phyloP scores from a whole-genome alignment of 2,888 invertebrate species.

The Leptinotarsa haldemani region DNA sequence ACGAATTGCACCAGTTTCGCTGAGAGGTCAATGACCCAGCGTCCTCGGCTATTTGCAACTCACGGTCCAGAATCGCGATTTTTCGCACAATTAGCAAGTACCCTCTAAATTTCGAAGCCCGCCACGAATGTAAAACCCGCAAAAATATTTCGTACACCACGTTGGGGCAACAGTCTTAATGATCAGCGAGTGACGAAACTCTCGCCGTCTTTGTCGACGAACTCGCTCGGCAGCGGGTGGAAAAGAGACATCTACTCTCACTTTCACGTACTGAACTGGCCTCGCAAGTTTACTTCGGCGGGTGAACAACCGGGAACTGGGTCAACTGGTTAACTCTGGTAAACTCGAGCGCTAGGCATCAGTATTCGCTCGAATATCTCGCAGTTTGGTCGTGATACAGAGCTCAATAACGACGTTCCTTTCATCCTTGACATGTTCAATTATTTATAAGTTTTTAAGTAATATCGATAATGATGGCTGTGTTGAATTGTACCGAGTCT shows the following conservation, averaged over 20 bases:
- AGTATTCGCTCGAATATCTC: constrained; percentile 71
- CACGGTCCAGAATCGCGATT: constrained; percentile 6
- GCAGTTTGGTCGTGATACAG: constrained; percentile 64
- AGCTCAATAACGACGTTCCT: constrained; percentile 6
- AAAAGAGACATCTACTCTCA: constrained; percentile 68
- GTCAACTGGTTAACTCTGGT: constrained; percentile 78
- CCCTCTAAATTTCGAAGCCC: constrained; percentile 34
- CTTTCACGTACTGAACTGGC: constrained; percentile 73
- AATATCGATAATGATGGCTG: constrained; percentile 62
- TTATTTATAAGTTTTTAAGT: constrained; percentile 29
- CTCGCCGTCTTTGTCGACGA: constrained; percentile 45
- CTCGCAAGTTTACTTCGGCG: constrained; percentile 68
- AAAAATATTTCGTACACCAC: constrained; percentile 44
- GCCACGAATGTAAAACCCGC: constrained; percentile 35
- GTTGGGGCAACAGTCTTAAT: constrained; percentile 48
- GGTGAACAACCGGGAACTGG: constrained; percentile 83
- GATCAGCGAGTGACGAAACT: constrained; percentile 54
- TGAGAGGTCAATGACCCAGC: constrained; percentile 44
- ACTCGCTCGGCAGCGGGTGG: constrained; percentile 42
- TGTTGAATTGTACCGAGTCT: constrained; percentile 63
- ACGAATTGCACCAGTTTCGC: constrained; percentile 48
- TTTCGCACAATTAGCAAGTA: constrained; percentile 39
- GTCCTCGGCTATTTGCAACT: constrained; percentile 26
- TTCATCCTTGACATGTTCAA: constrained; percentile 28
- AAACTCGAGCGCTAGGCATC: constrained; percentile 71